Conservation (phyloP, 2,888 invertebrate genomes). For the Lapara coniferarum region DNA sequence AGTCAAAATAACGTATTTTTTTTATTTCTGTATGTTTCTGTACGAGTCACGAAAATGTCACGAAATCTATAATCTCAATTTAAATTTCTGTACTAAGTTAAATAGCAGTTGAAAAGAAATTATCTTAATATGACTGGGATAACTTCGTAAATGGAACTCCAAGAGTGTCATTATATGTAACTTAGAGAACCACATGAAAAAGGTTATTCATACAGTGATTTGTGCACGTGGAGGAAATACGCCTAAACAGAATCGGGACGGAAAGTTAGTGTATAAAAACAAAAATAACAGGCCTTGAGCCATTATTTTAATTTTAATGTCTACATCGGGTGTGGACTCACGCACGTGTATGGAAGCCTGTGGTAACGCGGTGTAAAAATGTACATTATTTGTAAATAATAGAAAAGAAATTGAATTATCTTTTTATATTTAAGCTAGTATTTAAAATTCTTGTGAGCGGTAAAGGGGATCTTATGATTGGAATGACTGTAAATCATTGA, state of each 20-base stretch:
- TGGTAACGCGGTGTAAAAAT: not conserved
- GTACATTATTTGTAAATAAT: not conserved
- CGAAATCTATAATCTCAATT: too few species aligned
- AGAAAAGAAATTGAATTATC: not conserved
- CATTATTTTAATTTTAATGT: conserved; percentile 78
- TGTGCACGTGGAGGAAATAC: not conserved
- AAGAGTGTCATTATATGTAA: too few species aligned
- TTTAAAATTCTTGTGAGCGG: too few species aligned
- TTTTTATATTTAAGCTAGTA: not conserved
- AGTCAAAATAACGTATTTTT: too few species aligned
- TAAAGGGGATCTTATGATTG: too few species aligned
- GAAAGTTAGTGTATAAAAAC: conserved; percentile 60
- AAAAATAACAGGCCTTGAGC: conserved; percentile 77
- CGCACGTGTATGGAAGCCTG: conserved; percentile 42
- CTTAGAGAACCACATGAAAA: not conserved
- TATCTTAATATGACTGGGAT: too few species aligned
- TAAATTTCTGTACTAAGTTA: too few species aligned
- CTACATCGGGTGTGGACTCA: conserved; percentile 60
- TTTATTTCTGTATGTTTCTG: too few species aligned
- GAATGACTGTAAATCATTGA: too few species aligned
- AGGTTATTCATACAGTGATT: not conserved
- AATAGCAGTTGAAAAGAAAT: too few species aligned
- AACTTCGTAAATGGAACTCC: too few species aligned
- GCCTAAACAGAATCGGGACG: conserved; percentile 35
- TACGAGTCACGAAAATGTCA: too few species aligned